These are phyloP conservation scores for rat (Rattus norvegicus) DNA, from an alignment of 2,113 vertebrate genomes.

Conservation along the genomic window GRCr8 NC_086019.1:155059501-155060000, in stretches of 20 bases:
- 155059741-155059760: accelerated
- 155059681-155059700: accelerated
- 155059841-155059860: no score
- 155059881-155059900: background rate
- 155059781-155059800: accelerated
- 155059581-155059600: conserved; percentile 10
- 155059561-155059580: background rate
- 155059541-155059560: background rate
- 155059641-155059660: background rate
- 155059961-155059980: background rate
- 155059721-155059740: no score
- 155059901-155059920: background rate
- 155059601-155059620: background rate
- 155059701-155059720: no score
- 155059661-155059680: accelerated
- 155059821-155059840: no score
- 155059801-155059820: no score
- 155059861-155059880: background rate
- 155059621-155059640: background rate
- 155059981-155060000: background rate
- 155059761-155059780: background rate
- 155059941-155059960: background rate
- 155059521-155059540: background rate
- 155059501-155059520: background rate
- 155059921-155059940: background rate